Conservation (phyloP, 35 echinoderm and acorn worm species). For the Diadema setosum region DNA sequence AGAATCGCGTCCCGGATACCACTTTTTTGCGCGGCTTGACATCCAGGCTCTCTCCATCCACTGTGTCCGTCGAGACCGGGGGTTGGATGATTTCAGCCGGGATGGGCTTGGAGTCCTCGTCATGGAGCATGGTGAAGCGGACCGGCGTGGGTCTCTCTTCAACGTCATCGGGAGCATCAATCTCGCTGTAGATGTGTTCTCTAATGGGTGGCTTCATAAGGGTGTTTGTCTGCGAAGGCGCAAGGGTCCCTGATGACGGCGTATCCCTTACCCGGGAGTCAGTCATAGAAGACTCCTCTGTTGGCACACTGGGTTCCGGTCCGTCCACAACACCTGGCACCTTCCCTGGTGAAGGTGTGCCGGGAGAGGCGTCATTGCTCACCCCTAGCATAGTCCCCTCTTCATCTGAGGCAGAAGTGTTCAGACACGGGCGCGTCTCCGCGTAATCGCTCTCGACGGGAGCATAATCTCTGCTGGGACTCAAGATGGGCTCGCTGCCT, state of each 20-base stretch:
- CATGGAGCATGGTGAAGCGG: slow-evolving; percentile 36
- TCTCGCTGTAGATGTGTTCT: slow-evolving; percentile 55
- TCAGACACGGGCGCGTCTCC: slow-evolving; percentile 32
- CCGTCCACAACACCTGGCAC: not conserved
- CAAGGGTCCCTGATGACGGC: too few relatives aligned
- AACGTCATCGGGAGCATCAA: not conserved
- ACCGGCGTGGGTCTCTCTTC: not conserved
- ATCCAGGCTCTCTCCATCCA: not conserved
- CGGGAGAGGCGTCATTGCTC: not conserved
- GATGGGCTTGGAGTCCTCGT: not conserved
- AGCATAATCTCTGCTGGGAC: slow-evolving; percentile 37
- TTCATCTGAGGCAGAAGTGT: slow-evolving; percentile 35
- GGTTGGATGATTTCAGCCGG: not conserved
- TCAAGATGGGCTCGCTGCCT: slow-evolving; percentile 87
- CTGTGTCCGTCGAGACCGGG: not conserved
- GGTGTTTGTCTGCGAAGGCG: not conserved
- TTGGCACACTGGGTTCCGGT: not conserved
- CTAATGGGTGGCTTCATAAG: not conserved
- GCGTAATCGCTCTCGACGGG: slow-evolving; percentile 17
- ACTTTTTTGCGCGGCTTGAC: slow-evolving; percentile 45
- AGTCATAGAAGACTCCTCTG: not conserved
- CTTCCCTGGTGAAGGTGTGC: slow-evolving; percentile 22
- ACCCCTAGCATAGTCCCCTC: not conserved
- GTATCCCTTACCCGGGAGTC: not conserved
- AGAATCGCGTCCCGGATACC: slow-evolving; percentile 69